Evolutionary conservation across 1,140 invertebrate species (phyloP).

Genomic region (Zaprionus tsacasi): DNA sequence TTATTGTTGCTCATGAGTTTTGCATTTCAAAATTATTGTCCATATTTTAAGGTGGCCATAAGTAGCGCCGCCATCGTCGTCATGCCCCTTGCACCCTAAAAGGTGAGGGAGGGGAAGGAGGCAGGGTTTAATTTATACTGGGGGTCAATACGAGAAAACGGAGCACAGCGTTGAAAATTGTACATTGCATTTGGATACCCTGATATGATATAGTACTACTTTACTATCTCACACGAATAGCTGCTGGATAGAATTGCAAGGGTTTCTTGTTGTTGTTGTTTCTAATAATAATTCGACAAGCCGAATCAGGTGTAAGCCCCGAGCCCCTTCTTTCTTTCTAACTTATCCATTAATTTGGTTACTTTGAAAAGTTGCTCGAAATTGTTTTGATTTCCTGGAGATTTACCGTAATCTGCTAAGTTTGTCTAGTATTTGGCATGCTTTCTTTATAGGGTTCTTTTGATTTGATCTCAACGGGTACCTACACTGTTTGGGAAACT

Average conservation of each 20-base stretch:
- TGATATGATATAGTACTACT: not conserved
- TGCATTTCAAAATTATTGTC: constrained; percentile 62
- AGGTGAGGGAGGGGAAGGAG: not conserved
- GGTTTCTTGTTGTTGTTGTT: not conserved
- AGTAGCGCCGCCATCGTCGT: not conserved
- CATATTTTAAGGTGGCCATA: constrained; percentile 20
- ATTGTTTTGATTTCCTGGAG: not conserved
- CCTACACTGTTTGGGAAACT: not conserved
- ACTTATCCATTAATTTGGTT: not conserved
- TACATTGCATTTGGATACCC: not conserved
- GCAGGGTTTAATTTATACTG: not conserved
- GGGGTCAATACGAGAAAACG: not conserved
- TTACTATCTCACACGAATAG: not conserved
- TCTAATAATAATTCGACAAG: not conserved
- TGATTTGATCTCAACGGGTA: not conserved
- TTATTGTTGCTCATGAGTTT: constrained; percentile 8
- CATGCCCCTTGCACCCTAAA: no score
- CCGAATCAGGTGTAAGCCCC: not conserved
- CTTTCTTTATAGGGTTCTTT: not conserved
- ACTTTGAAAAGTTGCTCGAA: not conserved
- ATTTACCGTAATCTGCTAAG: not conserved
- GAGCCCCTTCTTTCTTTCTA: not conserved
- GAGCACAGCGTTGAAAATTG: not conserved
- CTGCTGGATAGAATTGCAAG: constrained; percentile 1
- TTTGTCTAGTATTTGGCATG: not conserved